Base-by-base conservation (phyloP, 2,888 invertebrate species). In the Netelia virgata region DNA sequence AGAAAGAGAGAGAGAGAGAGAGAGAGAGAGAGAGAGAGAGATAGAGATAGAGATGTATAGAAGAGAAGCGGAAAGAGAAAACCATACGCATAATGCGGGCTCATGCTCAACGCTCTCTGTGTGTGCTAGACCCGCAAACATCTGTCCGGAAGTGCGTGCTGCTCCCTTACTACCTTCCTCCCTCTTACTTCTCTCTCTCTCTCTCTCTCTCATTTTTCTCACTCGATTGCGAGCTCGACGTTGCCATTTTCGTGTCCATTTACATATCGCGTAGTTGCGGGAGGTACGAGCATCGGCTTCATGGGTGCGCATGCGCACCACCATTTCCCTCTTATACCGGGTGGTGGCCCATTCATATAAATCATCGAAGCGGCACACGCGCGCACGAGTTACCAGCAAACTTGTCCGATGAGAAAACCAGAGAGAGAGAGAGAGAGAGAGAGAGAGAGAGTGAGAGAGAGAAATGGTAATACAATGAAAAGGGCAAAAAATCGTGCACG, bases 101-200 rank as follows among this genome's bases (percentile, higher is more conserved):
- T 68, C 70, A 53, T 57, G 76, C 41, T 28, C 0, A 5, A 5
- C 28, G 3, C 28, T 23, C 23, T 81, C 87, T 81, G 84, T 84
- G 83, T 69, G 78, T 83, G 84, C 76, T 74, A 80, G 84, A 82
- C 83, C 84, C 86, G 84, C 64, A 63, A 88, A 90, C 91, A 91
- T 90, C 91, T 91, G 91, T 88, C 91, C 91, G 91, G 91, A 91
- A 91, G 88, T 88, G 86, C 83, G 84, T 84, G 82, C 83, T 76
- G 63, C 85, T 74, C 85, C 75, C 61, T 80, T 36, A 57, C 63
- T 43, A 20, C 73, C 18, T 74, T 18, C 18, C 69, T 78, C 76
- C 73, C 68, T 59, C 53, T 57, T 50, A 41, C 36, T 53, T 75
- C 36, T 61, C 59, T 68, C 43, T 14, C 50, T 70, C 11, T 50